Evolutionary conservation across 2,113 vertebrate species (phyloP), one percentile per base, ranked within the genome.

Genomic region (Oxyruncus cristatus): DNA sequence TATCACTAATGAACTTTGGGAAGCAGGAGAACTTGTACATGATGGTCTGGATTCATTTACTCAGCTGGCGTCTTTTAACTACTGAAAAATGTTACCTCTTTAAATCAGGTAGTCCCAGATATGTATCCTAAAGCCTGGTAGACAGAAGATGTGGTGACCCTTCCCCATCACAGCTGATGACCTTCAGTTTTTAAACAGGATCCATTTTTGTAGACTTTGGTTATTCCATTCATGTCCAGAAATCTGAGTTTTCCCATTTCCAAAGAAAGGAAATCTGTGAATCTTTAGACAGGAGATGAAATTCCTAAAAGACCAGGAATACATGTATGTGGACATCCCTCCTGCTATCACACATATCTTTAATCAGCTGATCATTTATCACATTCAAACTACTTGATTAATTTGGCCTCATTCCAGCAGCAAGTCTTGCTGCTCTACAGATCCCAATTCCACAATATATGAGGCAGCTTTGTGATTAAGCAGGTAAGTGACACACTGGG

Each of bases 1-100:
- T 97, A 96, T 88, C 85, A 67, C 47, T 87, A 27, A 85, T 81
- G 94, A 96, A 93, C 94, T 96, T 82, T 75, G 92, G 73, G 89
- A 82, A 91, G 94, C 42, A 63, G 82, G 58, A 94, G 58, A 85
- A 76, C 63, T 83, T 0, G 0, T 20, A 10, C 65, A 8, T 7
- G 27, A 79, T 62, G 74, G 7, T 41, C 68, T 58, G 55, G 58
- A 52, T 44, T 93, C 92, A 61, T 91, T 97, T 92, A 85, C 74
- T 73, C 89, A 93, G 88, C 46, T 84, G 49, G 49, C 39, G 55
- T 56, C 85, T 90, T 58, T 39, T 56, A 90, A 74, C 79, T 85
- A 23, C 65, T 88, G 71, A 81, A 93, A 92, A 97, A 94, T 92
- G 47, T 91, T 92, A 93, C 41, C 22, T 28, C 79, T 82, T 90